Evolutionary conservation across 37 sponge, comb jelly and placozoan genomes (phyloP).

Genomic region (Agelas oroides): DNA sequence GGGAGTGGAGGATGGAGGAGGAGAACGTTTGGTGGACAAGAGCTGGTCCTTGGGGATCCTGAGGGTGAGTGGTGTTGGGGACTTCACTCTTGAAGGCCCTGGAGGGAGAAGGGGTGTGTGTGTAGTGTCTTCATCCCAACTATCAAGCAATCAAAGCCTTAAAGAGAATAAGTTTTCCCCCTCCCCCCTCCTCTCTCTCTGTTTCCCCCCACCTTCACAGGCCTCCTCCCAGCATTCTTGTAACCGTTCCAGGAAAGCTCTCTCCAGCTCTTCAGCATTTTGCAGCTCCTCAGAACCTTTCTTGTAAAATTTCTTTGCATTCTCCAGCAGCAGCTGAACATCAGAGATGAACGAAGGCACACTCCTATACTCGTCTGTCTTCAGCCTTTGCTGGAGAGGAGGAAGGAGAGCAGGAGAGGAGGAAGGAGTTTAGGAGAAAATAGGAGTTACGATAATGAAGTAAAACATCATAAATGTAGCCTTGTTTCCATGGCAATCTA

Average conservation of each 20-base stretch:
- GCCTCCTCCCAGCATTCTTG: background rate
- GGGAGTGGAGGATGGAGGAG: too few relatives aligned
- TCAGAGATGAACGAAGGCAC: conserved; percentile 53
- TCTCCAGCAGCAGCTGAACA: conserved; percentile 60
- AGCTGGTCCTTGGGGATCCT: conserved; percentile 49
- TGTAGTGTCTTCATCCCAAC: too few relatives aligned
- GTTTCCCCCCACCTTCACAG: too few relatives aligned
- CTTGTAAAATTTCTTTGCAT: conserved; percentile 50
- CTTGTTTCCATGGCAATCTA: too few relatives aligned
- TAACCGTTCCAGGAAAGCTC: background rate
- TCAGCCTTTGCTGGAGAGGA: conserved; percentile 61
- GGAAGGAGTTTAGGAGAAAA: too few relatives aligned
- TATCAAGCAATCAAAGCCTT: too few relatives aligned
- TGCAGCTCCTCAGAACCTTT: conserved; percentile 15
- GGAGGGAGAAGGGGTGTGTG: background rate
- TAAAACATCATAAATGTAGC: too few relatives aligned
- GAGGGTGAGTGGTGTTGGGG: conserved; percentile 38
- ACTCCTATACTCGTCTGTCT: conserved; percentile 43
- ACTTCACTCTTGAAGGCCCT: conserved; percentile 1
- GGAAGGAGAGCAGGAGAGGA: background rate
- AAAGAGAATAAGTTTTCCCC: too few relatives aligned
- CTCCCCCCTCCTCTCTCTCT: too few relatives aligned
- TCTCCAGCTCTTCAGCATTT: background rate
- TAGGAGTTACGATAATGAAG: too few relatives aligned
- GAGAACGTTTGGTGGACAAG: background rate